These are phyloP conservation scores for Orius insidiosus DNA, from an alignment of 1,140 invertebrate species.

Conservation along the genomic window DNA sequence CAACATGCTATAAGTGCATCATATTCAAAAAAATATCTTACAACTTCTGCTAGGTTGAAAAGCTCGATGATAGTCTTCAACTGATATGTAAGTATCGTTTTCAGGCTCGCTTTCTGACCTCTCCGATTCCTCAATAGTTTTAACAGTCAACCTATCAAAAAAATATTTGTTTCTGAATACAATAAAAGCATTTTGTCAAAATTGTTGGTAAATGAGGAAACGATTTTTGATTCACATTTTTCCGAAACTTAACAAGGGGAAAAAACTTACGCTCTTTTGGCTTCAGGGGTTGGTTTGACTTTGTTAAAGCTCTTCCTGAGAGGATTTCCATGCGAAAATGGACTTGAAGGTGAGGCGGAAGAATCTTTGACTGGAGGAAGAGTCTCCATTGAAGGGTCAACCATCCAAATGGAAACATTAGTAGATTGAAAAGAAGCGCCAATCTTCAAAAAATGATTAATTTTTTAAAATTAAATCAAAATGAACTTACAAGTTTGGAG, in stretches of 20 bases:
- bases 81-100: constrained; percentile 53
- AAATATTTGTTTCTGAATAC: too few relatives aligned
- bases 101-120: constrained; percentile 65
- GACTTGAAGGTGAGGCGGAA: constrained; percentile 27
- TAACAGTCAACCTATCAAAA: constrained; percentile 42
- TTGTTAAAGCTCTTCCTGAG: constrained; percentile 69
- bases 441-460: constrained; percentile 56
- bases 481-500: too few relatives aligned
- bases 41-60: constrained; percentile 67
- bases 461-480: too few relatives aligned
- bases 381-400: constrained; percentile 57
- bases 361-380: constrained; percentile 26
- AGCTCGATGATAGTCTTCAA: constrained; percentile 62
- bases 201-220: too few relatives aligned
- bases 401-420: constrained; percentile 68
- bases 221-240: too few relatives aligned
- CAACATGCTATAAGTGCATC: constrained; percentile 7
- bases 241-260: too few relatives aligned
- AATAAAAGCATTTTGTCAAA: too few relatives aligned
- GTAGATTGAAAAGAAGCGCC: constrained; percentile 66
- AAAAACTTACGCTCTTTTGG: constrained; percentile 30
- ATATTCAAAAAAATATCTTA: constrained; percentile 34
- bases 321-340: constrained; percentile 51
- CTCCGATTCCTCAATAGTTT: constrained; percentile 55
- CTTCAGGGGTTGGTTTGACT: constrained; percentile 33